Conservation (phyloP, 2,113 vertebrate genomes). For the Benitochromis conjunctus region DNA sequence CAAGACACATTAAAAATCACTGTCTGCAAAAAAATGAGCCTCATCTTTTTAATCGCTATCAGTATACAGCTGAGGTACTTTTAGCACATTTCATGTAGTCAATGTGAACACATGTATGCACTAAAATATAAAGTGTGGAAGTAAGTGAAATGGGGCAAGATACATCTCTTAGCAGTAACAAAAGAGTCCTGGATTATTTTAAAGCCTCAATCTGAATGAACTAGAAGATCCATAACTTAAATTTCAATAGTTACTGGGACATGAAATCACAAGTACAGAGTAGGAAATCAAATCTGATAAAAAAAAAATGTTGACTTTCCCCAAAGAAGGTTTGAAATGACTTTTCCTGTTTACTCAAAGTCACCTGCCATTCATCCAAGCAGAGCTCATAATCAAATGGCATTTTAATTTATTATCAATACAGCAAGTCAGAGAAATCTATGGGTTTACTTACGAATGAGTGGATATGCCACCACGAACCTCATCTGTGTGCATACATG, state of each 20-base stretch:
- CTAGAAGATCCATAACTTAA: not conserved
- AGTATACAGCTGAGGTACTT: not conserved
- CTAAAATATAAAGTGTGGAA: not conserved
- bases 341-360: not conserved
- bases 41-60: not conserved
- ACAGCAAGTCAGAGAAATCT: not conserved
- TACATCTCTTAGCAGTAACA: not conserved
- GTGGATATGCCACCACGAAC: not conserved
- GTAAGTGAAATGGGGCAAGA: not conserved
- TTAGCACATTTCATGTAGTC: not conserved
- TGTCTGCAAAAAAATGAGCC: not conserved
- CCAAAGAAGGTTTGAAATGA: not conserved
- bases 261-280: not conserved
- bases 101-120: not conserved
- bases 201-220: not conserved
- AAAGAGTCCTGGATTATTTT: not conserved
- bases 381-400: not conserved
- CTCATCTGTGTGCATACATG: too few relatives aligned
- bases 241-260: not conserved
- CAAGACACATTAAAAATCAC: not conserved
- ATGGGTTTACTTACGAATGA: not conserved
- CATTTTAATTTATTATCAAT: not conserved
- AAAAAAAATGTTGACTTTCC: not conserved
- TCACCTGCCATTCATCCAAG: not conserved
- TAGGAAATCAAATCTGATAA: not conserved